These are phyloP conservation scores for Trichechus manatus DNA, from an alignment of 2,113 vertebrate genomes.

Conservation along the genomic window DNA sequence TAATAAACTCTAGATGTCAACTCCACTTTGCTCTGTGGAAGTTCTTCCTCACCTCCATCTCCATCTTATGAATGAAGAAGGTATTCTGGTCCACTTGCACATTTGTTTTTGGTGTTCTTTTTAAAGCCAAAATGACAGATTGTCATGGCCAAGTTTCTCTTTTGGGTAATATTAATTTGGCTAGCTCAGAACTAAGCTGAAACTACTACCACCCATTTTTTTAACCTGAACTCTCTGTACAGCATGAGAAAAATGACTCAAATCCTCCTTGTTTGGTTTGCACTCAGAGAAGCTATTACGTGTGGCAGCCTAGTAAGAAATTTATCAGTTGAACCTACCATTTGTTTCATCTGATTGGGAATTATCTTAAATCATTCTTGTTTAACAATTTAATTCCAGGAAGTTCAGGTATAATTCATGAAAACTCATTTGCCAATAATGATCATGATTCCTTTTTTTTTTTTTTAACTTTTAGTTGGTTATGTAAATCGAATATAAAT, in stretches of 20 bases:
- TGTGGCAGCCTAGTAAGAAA: neutral
- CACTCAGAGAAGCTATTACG: constrained; percentile 62
- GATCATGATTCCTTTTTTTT: constrained; percentile 53
- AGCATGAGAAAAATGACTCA: constrained; percentile 80
- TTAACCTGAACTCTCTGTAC: constrained; percentile 74
- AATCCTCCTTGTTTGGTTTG: constrained; percentile 62
- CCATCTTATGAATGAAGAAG: constrained; percentile 78
- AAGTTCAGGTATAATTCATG: constrained; percentile 77
- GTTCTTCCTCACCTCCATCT: constrained; percentile 44
- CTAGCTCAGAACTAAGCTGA: constrained; percentile 75
- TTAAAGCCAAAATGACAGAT: constrained; percentile 84
- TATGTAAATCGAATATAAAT: constrained; percentile 73
- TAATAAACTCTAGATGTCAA: constrained; percentile 85
- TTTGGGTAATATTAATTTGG: constrained; percentile 82
- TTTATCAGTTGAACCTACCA: constrained; percentile 37
- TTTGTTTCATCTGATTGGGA: constrained; percentile 72
- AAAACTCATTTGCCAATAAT: constrained; percentile 75
- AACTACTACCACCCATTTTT: constrained; percentile 64
- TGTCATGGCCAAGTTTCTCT: constrained; percentile 67
- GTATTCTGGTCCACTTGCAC: constrained; percentile 80
- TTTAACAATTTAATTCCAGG: constrained; percentile 80
- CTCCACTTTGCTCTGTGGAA: constrained; percentile 83
- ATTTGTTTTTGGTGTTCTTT: constrained; percentile 82
- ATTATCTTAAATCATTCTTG: constrained; percentile 78
- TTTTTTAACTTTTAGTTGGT: constrained; percentile 72